Percentiles rank a stretch among this genome's conserved stretches.
These are phyloP conservation scores for Bolinopsis microptera DNA, from an alignment of 37 sponge, comb jelly and placozoan species.

Conservation along the genomic window DNA sequence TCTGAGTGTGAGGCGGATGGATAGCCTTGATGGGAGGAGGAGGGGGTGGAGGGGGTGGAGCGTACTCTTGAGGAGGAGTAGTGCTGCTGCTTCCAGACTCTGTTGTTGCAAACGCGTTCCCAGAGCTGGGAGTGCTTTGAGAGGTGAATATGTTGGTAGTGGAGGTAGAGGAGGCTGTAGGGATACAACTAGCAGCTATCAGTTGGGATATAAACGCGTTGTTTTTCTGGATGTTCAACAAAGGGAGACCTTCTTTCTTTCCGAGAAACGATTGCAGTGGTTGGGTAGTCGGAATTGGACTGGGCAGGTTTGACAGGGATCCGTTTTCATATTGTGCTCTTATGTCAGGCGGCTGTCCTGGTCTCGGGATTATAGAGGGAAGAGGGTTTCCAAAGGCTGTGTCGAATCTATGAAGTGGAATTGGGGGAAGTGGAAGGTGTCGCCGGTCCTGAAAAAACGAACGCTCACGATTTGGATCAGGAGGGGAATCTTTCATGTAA, in stretches of 20 bases:
- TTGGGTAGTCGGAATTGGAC: constrained; percentile 62
- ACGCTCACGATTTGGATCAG: constrained; percentile 29
- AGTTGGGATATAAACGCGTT: constrained; percentile 54
- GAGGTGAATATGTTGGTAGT: constrained; percentile 60
- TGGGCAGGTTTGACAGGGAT: constrained; percentile 45
- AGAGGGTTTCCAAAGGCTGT: constrained; percentile 66
- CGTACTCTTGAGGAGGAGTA: neutral
- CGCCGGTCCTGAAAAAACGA: constrained; percentile 56
- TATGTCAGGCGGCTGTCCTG: constrained; percentile 41
- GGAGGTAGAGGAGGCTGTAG: constrained; percentile 42
- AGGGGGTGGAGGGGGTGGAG: constrained; percentile 57
- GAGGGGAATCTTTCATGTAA: constrained; percentile 61
- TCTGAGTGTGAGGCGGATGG: constrained; percentile 3
- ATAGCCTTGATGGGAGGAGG: neutral
- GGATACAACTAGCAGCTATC: constrained; percentile 62
- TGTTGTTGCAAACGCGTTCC: constrained; percentile 37
- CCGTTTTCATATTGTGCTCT: constrained; percentile 62
- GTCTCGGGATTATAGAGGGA: constrained; percentile 61
- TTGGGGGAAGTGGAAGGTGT: constrained; percentile 45
- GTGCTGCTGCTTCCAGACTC: constrained; percentile 30
- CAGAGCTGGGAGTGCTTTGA: constrained; percentile 57
- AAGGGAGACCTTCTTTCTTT: constrained; percentile 32
- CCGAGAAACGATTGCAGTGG: constrained; percentile 53
- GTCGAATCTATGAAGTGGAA: constrained; percentile 59
- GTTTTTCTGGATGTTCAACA: constrained; percentile 57